phyloP scores from a whole-genome alignment of 2,888 invertebrate genomes.

The Dicycla oo region DNA sequence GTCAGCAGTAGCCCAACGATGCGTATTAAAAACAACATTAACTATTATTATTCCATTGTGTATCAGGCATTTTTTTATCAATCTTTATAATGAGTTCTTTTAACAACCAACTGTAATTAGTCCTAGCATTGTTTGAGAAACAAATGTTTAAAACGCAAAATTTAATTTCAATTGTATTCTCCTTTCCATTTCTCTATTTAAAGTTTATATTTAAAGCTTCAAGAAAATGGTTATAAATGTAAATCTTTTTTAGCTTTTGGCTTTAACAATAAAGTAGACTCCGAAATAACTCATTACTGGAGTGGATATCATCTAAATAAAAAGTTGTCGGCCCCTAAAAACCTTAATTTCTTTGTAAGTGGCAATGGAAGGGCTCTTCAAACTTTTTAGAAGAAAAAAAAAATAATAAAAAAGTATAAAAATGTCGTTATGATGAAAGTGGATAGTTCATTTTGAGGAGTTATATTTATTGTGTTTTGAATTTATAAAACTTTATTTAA shows the following conservation, averaged over 20 bases:
- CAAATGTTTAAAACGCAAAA: conserved; percentile 9
- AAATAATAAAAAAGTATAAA: conserved; percentile 44
- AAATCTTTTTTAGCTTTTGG: conserved; percentile 54
- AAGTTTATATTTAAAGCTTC: conserved; percentile 23
- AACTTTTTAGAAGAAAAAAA: conserved; percentile 62
- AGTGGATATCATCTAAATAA: conserved; percentile 64
- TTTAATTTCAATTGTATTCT: conserved; percentile 17
- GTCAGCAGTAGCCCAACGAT: too few relatives aligned
- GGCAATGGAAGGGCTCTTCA: conserved; percentile 53
- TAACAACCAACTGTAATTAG: neutral
- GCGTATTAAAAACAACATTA: neutral
- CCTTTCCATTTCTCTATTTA: conserved; percentile 10
- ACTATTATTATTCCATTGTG: neutral
- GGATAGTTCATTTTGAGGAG: conserved; percentile 40
- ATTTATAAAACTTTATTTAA: neutral
- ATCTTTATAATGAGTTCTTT: neutral
- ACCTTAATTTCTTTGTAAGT: conserved; percentile 62
- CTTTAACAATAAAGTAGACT: conserved; percentile 49
- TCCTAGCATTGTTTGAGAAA: conserved; percentile 1
- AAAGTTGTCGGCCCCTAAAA: conserved; percentile 59
- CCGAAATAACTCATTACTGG: conserved; percentile 59
- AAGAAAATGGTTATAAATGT: conserved; percentile 49
- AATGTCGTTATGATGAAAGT: conserved; percentile 34
- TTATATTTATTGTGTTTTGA: conserved; percentile 12
- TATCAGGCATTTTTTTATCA: neutral